Evolutionary conservation across 2,113 vertebrate species (phyloP).

Genomic region (Etia nguti): DNA sequence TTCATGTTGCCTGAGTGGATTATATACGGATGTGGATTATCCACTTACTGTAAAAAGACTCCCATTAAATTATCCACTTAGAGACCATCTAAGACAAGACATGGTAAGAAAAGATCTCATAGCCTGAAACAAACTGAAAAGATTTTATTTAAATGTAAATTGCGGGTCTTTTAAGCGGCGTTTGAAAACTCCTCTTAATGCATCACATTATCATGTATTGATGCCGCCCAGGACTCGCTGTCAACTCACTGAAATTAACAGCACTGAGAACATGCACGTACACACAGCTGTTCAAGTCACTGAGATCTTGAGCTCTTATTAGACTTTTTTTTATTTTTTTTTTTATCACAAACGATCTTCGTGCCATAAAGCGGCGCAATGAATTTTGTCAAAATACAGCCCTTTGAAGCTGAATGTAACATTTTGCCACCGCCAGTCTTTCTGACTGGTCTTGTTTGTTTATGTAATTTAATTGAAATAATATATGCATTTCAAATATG

Average conservation of each 20-base stretch:
- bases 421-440: neutral
- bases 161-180: neutral
- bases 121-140: neutral
- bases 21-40: constrained; percentile 13
- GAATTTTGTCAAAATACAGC: neutral
- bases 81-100: neutral
- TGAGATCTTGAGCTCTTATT: neutral
- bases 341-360: neutral
- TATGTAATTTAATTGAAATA: neutral
- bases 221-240: neutral
- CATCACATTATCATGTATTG: neutral
- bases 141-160: constrained; percentile 2
- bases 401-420: neutral
- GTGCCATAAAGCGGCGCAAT: neutral
- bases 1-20: constrained; percentile 15
- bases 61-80: constrained; percentile 22
- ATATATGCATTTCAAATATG: neutral
- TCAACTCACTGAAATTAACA: neutral
- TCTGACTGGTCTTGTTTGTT: neutral
- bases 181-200: neutral
- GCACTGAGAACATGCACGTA: neutral
- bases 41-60: neutral
- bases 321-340: neutral
- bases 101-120: neutral
- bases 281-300: neutral